Percentiles rank a stretch among this genome's conserved stretches.
Conservation (phyloP, 2,113 vertebrate species). For the Hypanus sabinus region DNA sequence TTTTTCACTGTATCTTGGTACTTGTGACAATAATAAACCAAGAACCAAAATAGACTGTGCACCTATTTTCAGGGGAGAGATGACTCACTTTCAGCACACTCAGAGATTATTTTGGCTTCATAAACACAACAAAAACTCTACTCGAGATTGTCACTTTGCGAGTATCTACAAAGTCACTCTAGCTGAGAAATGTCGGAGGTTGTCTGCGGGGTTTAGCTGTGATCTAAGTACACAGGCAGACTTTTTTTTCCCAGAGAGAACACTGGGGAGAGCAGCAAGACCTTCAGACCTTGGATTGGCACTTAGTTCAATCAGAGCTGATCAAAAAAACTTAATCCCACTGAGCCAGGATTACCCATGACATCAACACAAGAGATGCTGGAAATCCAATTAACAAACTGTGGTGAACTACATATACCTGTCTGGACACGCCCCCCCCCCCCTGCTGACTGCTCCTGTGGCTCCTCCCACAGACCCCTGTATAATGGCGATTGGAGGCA, state of each 20-base stretch:
- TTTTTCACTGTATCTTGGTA: no score
- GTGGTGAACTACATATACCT: no score
- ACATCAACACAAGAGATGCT: neutral
- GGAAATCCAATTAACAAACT: no score
- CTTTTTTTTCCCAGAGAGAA: no score
- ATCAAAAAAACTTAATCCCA: neutral
- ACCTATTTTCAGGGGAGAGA: neutral
- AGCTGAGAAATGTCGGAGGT: neutral
- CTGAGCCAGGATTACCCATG: neutral
- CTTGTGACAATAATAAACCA: no score
- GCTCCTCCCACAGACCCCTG: no score
- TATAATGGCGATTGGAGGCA: no score
- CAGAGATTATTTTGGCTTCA: slow-evolving; percentile 1
- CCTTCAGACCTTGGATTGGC: neutral
- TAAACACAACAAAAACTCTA: neutral
- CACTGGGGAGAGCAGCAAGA: neutral
- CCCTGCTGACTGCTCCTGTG: no score
- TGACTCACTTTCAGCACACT: neutral
- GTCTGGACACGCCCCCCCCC: no score
- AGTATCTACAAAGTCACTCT: neutral
- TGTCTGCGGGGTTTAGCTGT: neutral
- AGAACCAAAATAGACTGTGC: neutral
- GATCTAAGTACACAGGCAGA: no score
- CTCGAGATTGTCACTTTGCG: neutral
- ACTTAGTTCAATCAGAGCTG: neutral